Conservation (phyloP, 2,888 invertebrate genomes). For the Pollenia labialis region DNA sequence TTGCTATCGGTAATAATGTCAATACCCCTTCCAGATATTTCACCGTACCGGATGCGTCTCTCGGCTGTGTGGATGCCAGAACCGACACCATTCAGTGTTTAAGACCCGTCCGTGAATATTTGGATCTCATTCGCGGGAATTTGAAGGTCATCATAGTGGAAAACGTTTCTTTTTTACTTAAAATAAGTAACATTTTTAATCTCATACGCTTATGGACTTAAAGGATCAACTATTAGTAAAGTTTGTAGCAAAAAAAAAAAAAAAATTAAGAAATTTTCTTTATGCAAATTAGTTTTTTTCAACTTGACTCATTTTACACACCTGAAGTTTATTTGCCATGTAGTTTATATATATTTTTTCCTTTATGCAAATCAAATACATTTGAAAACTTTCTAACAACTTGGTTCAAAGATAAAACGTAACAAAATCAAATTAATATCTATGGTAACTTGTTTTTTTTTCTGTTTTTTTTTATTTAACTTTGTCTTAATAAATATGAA, state of each 20-base stretch:
- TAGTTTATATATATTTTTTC: not conserved
- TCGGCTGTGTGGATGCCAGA: too few species aligned
- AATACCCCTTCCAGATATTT: too few species aligned
- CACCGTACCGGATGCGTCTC: too few species aligned
- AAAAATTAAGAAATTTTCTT: slow-evolving; percentile 1
- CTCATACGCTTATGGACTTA: not conserved
- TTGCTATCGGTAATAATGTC: too few species aligned
- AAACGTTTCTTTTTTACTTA: not conserved
- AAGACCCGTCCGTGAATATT: too few species aligned
- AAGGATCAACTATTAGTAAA: not conserved
- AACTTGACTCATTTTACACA: slow-evolving; percentile 8
- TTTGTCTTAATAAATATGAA: slow-evolving; percentile 46
- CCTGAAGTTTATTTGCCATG: slow-evolving; percentile 3
- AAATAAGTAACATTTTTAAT: not conserved
- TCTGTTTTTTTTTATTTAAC: slow-evolving; percentile 14
- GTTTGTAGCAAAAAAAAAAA: not conserved
- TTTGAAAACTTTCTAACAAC: slow-evolving; percentile 43
- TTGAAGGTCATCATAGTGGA: too few species aligned
- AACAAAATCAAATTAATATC: slow-evolving; percentile 56
- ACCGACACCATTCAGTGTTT: too few species aligned
- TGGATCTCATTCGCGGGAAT: too few species aligned
- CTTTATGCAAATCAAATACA: slow-evolving; percentile 45
- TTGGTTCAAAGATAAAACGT: slow-evolving; percentile 24
- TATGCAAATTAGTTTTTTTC: slow-evolving; percentile 17
- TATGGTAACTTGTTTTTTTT: slow-evolving; percentile 19